Conservation (phyloP, 2,888 invertebrate genomes). For the Linnaemya tessellans region DNA sequence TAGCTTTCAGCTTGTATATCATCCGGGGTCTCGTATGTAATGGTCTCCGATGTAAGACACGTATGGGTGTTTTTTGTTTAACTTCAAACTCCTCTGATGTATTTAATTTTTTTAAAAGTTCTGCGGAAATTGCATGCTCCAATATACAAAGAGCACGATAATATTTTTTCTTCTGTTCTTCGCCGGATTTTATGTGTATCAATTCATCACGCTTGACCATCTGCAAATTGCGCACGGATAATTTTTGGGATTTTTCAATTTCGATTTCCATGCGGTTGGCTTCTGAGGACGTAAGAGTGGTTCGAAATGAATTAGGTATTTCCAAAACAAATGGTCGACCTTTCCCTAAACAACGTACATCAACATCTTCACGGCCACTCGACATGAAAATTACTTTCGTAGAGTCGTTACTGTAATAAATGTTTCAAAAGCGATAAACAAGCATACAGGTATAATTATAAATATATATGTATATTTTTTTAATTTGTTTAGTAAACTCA, state of each 20-base stretch:
- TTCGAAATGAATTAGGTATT: slow-evolving; percentile 87
- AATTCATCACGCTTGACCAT: slow-evolving; percentile 88
- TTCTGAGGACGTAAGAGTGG: slow-evolving; percentile 84
- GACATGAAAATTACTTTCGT: slow-evolving; percentile 90
- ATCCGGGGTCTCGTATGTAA: slow-evolving; percentile 87
- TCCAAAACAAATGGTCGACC: slow-evolving; percentile 97
- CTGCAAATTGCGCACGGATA: slow-evolving; percentile 87
- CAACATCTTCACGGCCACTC: slow-evolving; percentile 98
- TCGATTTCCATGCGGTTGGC: slow-evolving; percentile 85
- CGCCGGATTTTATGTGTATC: slow-evolving; percentile 90
- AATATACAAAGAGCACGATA: slow-evolving; percentile 91
- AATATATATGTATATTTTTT: neutral
- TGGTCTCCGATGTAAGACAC: slow-evolving; percentile 94
- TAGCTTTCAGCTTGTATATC: slow-evolving; percentile 87
- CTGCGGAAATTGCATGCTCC: slow-evolving; percentile 83
- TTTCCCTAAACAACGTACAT: slow-evolving; percentile 95
- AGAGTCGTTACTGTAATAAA: slow-evolving; percentile 74
- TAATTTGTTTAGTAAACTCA: slow-evolving; percentile 82
- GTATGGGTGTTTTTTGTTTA: slow-evolving; percentile 93
- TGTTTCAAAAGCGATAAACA: neutral
- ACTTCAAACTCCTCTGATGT: slow-evolving; percentile 84
- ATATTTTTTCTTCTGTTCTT: slow-evolving; percentile 93
- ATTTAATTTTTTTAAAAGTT: slow-evolving; percentile 84
- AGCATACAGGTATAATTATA: neutral
- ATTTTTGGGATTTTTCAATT: slow-evolving; percentile 85